Evolutionary conservation across 1,140 invertebrate species (phyloP), one percentile per base, ranked within the genome.

Genomic region (Hetaerina americana): DNA sequence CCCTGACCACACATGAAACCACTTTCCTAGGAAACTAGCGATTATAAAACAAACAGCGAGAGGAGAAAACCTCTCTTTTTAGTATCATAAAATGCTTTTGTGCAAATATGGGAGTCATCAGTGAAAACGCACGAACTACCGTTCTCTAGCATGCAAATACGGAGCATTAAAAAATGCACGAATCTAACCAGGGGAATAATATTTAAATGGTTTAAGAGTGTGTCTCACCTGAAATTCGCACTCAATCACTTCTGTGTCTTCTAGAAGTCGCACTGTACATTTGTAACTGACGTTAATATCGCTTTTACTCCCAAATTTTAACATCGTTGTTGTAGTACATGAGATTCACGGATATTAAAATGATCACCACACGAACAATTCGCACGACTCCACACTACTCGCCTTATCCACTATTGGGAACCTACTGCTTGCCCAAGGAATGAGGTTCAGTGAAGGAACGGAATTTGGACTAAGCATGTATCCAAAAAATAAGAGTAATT

Each of bases 171-270:
- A n/a, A n/a, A n/a, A n/a, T n/a, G n/a, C n/a, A n/a, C n/a, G n/a
- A n/a, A n/a, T n/a, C n/a, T n/a, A n/a, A n/a, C n/a, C n/a, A n/a
- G n/a, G n/a, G n/a, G n/a, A n/a, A n/a, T n/a, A n/a, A n/a, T n/a
- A n/a, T n/a, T n/a, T n/a, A n/a, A n/a, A n/a, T n/a, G n/a, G n/a
- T n/a, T n/a, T 5, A 57, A 67, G 74, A 74, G 72, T 66, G 69
- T 31, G 71, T 81, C 82, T 85, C 82, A 96, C 95, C 88, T 95
- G 93, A 87, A 97, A 97, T 86, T 96, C 94, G 81, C 93, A 93
- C 85, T 96, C 91, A 77, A 98, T 85, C 76, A 96, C 91, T 84
- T 97, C 95, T 73, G 92, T 90, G 84, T 98, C 95, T 82, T 97
- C 95, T 76, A 98, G 84, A 75, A 98, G 87, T 77, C 94, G 87